Conservation (phyloP, 2,797 vertebrate species). For the Apodemus agrarius region DNA sequence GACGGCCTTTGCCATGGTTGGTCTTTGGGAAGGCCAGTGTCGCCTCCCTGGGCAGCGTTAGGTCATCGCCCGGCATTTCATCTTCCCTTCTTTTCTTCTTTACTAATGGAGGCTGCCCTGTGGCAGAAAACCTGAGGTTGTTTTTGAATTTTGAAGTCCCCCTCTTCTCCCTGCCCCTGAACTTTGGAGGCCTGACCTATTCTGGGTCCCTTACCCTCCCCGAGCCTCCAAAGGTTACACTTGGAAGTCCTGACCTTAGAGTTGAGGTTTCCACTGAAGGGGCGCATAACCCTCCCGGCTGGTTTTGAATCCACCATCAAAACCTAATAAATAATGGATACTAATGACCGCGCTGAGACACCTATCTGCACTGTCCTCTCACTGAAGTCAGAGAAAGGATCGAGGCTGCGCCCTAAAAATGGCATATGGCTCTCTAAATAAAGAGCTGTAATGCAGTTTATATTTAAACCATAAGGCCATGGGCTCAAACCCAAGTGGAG, state of each 20-base stretch:
- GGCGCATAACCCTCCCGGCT: slow-evolving; percentile 7
- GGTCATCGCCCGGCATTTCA: background rate
- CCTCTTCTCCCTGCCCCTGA: background rate
- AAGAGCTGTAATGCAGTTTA: slow-evolving; percentile 80
- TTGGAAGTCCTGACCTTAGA: background rate
- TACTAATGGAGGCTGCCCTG: background rate
- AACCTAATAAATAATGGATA: slow-evolving; percentile 80
- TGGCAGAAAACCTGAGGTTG: background rate
- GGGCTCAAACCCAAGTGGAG: slow-evolving; percentile 78
- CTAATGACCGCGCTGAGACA: slow-evolving; percentile 62
- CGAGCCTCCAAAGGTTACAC: background rate
- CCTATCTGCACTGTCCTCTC: slow-evolving; percentile 55
- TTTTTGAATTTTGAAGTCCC: background rate
- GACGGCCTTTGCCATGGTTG: background rate
- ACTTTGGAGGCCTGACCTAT: background rate
- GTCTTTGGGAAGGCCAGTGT: background rate
- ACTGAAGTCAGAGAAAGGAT: slow-evolving; percentile 40
- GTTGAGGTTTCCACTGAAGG: background rate
- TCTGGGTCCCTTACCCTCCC: accelerated
- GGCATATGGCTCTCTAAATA: slow-evolving; percentile 76
- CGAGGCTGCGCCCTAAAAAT: slow-evolving; percentile 68
- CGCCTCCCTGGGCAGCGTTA: no score
- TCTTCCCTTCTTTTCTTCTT: background rate
- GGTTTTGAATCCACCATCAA: slow-evolving; percentile 47
- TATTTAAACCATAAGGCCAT: slow-evolving; percentile 78